These are phyloP conservation scores for Tylochromis polylepis DNA, from an alignment of 2,113 vertebrate genomes.

Conservation along the genomic window DNA sequence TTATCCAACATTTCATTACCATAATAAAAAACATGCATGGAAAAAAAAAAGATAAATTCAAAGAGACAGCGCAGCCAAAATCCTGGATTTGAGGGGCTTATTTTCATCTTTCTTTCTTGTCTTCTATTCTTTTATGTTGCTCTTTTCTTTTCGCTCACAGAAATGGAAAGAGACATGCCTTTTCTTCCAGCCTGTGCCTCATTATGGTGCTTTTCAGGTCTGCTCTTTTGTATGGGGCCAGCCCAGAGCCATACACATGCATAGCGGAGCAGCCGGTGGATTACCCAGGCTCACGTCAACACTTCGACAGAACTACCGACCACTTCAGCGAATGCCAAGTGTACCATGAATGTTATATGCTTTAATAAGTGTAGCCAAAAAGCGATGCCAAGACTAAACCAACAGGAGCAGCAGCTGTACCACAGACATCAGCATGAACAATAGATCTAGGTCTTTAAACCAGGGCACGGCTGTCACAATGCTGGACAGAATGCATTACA, in stretches of 20 bases:
- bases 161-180: conserved; percentile 70
- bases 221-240: conserved; percentile 63
- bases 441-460: conserved; percentile 40
- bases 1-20: conserved; percentile 64
- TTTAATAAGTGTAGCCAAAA: conserved; percentile 62
- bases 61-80: conserved; percentile 70
- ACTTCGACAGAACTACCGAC: conserved; percentile 27
- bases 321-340: conserved; percentile 35
- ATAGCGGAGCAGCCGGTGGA: conserved; percentile 56
- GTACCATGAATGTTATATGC: conserved; percentile 47
- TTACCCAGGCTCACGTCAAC: conserved; percentile 53
- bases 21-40: conserved; percentile 73
- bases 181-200: conserved; percentile 69
- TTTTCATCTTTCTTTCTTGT: conserved; percentile 71
- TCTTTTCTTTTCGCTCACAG: conserved; percentile 64
- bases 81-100: conserved; percentile 69
- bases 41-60: conserved; percentile 67
- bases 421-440: conserved; percentile 39
- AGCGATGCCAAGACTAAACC: conserved; percentile 47
- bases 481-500: conserved; percentile 33
- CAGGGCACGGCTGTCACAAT: conserved; percentile 13
- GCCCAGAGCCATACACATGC: conserved; percentile 44
- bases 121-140: conserved; percentile 63
- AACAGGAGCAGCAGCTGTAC: conserved; percentile 51
- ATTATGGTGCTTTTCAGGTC: conserved; percentile 72